Percentiles rank a stretch among this genome's conserved stretches.
Conservation (phyloP, 2,888 invertebrate genomes). For the Gastrophysa polygoni region DNA sequence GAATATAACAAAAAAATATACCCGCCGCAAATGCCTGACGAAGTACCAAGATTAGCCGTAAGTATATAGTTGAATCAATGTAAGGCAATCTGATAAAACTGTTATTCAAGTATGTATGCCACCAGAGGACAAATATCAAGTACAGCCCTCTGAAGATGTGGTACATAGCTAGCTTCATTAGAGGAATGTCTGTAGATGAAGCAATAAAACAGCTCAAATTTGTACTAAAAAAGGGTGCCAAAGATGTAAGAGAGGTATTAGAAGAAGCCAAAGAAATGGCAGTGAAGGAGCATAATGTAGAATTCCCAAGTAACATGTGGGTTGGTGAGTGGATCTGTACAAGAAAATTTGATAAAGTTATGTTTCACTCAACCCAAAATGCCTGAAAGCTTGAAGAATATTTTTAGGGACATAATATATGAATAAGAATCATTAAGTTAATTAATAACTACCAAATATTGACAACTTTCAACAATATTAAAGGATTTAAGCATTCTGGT, state of each 20-base stretch:
- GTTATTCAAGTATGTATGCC: conserved; percentile 81
- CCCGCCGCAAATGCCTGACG: conserved; percentile 76
- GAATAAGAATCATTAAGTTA: too few relatives aligned
- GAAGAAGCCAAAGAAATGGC: conserved; percentile 90
- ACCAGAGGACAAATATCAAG: conserved; percentile 82
- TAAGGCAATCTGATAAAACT: not conserved
- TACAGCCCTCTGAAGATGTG: conserved; percentile 93
- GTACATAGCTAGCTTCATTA: conserved; percentile 85
- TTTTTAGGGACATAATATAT: too few relatives aligned
- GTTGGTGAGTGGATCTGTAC: conserved; percentile 69
- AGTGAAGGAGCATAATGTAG: conserved; percentile 87
- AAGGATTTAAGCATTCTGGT: too few relatives aligned
- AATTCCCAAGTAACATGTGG: conserved; percentile 95
- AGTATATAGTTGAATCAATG: conserved; percentile 50
- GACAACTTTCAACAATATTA: too few relatives aligned
- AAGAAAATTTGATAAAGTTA: not conserved
- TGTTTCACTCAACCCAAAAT: too few relatives aligned
- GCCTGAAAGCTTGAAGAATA: too few relatives aligned
- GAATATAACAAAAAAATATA: conserved; percentile 76
- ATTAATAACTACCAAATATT: too few relatives aligned
- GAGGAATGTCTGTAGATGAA: conserved; percentile 94
- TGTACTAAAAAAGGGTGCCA: conserved; percentile 78
- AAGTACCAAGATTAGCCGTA: conserved; percentile 84
- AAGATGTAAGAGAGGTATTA: conserved; percentile 75
- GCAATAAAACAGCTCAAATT: conserved; percentile 90